Conservation (phyloP, 2,888 invertebrate species). For the Tryphoninae sp. region DNA sequence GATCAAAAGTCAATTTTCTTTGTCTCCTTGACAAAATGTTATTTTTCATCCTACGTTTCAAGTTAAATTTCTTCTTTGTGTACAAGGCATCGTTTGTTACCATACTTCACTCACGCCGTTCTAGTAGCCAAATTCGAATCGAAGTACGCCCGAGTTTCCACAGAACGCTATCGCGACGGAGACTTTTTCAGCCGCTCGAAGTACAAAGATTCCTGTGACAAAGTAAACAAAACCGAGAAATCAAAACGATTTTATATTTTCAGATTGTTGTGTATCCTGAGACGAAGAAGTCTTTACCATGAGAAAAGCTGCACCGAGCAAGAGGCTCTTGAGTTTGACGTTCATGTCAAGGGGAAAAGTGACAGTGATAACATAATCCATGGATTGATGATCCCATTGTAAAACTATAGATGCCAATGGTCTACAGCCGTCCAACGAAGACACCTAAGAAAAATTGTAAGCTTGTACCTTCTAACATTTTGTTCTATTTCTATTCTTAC, state of each 20-base stretch:
- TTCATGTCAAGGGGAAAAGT: slow-evolving; percentile 89
- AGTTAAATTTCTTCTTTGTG: no score
- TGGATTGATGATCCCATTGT: slow-evolving; percentile 87
- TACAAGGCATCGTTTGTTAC: no score
- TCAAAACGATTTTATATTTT: neutral
- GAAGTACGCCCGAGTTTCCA: neutral
- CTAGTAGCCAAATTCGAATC: no score
- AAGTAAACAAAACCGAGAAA: neutral
- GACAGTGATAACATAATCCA: slow-evolving; percentile 88
- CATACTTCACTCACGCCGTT: no score
- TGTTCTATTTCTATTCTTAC: neutral
- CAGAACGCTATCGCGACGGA: slow-evolving; percentile 44
- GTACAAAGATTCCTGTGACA: slow-evolving; percentile 85
- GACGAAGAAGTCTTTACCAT: slow-evolving; percentile 84
- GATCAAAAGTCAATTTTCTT: neutral
- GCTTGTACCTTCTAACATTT: neutral
- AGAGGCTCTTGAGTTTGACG: slow-evolving; percentile 89
- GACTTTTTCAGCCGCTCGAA: slow-evolving; percentile 82
- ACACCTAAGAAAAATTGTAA: slow-evolving; percentile 65
- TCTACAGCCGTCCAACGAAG: slow-evolving; percentile 83
- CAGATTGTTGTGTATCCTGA: neutral
- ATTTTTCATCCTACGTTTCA: no score
- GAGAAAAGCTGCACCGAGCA: slow-evolving; percentile 91
- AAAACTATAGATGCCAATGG: slow-evolving; percentile 87
- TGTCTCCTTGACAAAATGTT: neutral